Base-by-base conservation (phyloP, 2,797 vertebrate species). In the Helostoma temminkii region DNA sequence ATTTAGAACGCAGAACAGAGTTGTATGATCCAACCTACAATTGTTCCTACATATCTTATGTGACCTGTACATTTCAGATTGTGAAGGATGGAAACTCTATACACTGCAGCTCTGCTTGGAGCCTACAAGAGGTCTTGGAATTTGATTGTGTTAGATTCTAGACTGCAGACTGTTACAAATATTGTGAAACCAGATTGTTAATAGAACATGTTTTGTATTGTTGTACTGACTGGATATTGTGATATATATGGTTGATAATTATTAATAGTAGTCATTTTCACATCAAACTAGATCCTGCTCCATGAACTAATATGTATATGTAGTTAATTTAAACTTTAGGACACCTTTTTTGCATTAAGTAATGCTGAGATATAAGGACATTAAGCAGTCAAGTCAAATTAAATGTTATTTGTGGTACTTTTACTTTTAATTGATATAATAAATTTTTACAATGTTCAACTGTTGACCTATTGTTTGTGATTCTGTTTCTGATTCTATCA, bases 21-120 rank as follows among this genome's bases (percentile, higher is more conserved):
- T 26, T 41, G 37, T 65, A 5, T 24, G 1, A 32, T 54, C 39
- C 18, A 41, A 0, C 45, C 5, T 43, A 22, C 26, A 36, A 22
- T 46, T 55, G 4, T 45, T 24, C 18, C 52, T 14, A 63, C n/a
- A n/a, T n/a, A 58, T 25, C 30, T 9, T 22, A 34, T 0, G 0
- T 58, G 5, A 12, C 69, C 19, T 65, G n/a, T 77, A 1, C 39
- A 28, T 80, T 83, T 45, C 60, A 88, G 82, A 58, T 39, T 46
- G 22, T 32, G 66, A 25, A 16, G n/a, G 25, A 59, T 2, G 9
- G 39, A 72, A 62, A 62, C 19, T 32, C 3, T 19, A 12, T 5
- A 6, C 18, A n/a, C 12, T 47, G 24, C 49, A 68, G 53, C 41
- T 65, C 52, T 26, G 15, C 25, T 15, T 47, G 24, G 6, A 28